Evolutionary conservation across 92 coral and sea anemone species (phyloP), one percentile per base, ranked within the genome.

Genomic region (Zoanthus sociatus): DNA sequence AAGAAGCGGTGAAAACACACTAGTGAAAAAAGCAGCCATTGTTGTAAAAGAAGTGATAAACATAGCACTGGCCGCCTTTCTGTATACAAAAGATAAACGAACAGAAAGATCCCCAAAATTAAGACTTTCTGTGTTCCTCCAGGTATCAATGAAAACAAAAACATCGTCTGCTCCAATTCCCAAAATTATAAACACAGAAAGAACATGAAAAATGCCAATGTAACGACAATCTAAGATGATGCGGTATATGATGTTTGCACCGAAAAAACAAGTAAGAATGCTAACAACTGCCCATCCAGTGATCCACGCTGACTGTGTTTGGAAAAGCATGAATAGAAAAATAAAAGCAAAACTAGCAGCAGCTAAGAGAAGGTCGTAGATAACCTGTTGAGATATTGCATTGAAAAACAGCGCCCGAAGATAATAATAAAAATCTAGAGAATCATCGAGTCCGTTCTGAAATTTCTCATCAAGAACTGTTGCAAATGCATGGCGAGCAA

Each of bases 81-180:
- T 92, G 76, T 96, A 96, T 9, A 92, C 98, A 70, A 88, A 90
- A 4, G 98, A 94, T 60, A 96, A 91, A 72, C 97, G 92, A 33
- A 92, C 85, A 14, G 97, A 91, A 55, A 96, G 88, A 63, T 90
- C 84, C 15, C 90, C 88, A 88, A 95, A 95, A 8, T 88, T 42
- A 48, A 89, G 72, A 73, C 87, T 83, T 73, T 91, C 94, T 10
- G 96, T 90, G n/a, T 90, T 89, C 75, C 92, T 91, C 98, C 98
- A 96, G 18, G 98, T 88, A 92, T 96, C 98, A 64, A 96, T 87
- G 84, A 96, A 96, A 47, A 96, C 98, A 86, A 96, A 96, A 7
- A 96, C 98, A 91, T 96, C 98, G 70, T 96, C 98, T 33, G 98
- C 98, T 4, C 98, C 98, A 77, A 96, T 96, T 1, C 98, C 98